Evolutionary conservation across 2,113 vertebrate genomes (phyloP).

Genomic region (Empidonax alnorum): DNA sequence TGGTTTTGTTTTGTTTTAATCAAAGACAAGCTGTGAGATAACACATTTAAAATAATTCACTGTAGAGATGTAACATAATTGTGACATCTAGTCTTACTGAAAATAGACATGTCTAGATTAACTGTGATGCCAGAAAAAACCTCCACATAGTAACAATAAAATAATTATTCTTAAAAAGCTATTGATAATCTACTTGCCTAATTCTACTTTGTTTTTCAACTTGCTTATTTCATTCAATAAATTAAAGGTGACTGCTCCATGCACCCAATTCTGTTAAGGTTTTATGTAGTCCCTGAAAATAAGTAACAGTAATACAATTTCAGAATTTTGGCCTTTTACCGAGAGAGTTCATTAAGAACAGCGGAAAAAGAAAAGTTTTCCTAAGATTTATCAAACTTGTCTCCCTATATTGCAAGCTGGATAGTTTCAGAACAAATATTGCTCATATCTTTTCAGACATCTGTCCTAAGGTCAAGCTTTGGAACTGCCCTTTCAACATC

Average conservation of each 20-base stretch:
- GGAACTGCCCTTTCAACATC: background rate
- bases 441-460: background rate
- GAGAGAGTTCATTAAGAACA: background rate
- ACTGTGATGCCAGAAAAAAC: background rate
- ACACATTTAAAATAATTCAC: background rate
- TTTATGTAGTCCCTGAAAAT: background rate
- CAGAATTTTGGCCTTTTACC: background rate
- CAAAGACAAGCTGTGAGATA: background rate
- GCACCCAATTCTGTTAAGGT: background rate
- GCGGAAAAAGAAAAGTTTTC: background rate
- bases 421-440: background rate
- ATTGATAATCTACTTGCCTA: background rate
- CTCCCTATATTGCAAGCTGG: background rate
- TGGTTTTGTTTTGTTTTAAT: background rate
- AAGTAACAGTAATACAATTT: background rate
- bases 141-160: background rate
- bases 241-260: background rate
- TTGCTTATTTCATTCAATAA: background rate
- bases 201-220: background rate
- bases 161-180: background rate
- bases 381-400: background rate
- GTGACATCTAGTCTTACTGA: background rate
- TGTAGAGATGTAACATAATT: background rate
- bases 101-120: background rate
- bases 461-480: background rate